A percentile compares a stretch with the other conserved stretches of the same genome.
These are phyloP conservation scores for Myiotriccus ornatus DNA, from an alignment of 2,797 vertebrate species.

Conservation along the genomic window DNA sequence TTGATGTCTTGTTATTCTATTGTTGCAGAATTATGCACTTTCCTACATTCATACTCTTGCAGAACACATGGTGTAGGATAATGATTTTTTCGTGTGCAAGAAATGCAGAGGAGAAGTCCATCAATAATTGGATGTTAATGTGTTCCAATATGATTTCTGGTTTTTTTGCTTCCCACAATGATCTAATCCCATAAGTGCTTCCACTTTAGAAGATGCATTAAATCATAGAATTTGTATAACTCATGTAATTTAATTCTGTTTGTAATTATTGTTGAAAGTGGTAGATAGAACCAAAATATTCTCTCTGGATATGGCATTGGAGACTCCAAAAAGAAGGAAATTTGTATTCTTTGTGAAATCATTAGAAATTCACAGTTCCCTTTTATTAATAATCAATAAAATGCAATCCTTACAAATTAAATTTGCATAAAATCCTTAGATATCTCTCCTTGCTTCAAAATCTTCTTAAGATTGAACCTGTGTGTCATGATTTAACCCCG, in stretches of 20 bases:
- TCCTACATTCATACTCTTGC: neutral
- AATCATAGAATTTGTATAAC: neutral
- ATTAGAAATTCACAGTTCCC: neutral
- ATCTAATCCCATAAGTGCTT: neutral
- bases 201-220: neutral
- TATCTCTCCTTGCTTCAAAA: neutral
- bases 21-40: neutral
- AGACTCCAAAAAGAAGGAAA: neutral
- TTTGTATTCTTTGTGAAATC: neutral
- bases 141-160: neutral
- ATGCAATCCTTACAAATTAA: neutral
- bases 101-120: neutral
- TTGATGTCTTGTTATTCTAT: neutral
- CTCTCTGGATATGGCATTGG: neutral
- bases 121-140: neutral
- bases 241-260: neutral
- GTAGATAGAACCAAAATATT: neutral
- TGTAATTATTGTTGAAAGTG: neutral
- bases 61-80: neutral
- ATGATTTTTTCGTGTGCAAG: neutral
- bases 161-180: neutral
- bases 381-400: constrained; percentile 25
- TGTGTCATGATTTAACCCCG: neutral
- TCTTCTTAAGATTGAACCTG: neutral
- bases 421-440: neutral